These are phyloP conservation scores for Andricus grossulariae DNA, from an alignment of 1,140 invertebrate species.

Conservation along the genomic window DNA sequence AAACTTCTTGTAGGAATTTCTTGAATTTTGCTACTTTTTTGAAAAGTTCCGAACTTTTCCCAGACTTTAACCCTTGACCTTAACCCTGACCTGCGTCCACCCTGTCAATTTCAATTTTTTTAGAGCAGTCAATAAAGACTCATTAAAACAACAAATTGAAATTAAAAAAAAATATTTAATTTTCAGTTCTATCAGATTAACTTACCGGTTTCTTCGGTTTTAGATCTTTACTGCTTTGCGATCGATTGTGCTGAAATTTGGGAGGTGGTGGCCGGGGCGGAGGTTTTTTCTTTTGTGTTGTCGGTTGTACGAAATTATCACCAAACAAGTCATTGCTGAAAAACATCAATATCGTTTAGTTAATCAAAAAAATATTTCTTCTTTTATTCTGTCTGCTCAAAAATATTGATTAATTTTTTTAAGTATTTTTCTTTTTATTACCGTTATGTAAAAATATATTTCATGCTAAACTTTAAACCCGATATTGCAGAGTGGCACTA, in stretches of 20 bases:
- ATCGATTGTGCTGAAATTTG: constrained; percentile 62
- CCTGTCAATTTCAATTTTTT: constrained; percentile 8
- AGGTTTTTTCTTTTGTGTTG: constrained; percentile 71
- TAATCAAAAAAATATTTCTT: constrained; percentile 17
- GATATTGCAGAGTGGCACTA: too few species aligned
- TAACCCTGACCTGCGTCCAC: too few species aligned
- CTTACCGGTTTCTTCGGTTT: constrained; percentile 69
- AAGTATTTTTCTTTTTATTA: too few species aligned
- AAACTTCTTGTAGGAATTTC: too few species aligned
- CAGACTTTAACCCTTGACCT: too few species aligned
- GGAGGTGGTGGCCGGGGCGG: constrained; percentile 73
- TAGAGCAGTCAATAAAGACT: constrained; percentile 5
- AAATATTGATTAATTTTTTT: neutral
- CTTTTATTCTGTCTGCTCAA: neutral
- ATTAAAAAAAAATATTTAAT: constrained; percentile 36
- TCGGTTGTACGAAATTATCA: constrained; percentile 50
- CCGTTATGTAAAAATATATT: too few species aligned
- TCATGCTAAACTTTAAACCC: too few species aligned
- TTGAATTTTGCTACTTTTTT: too few species aligned
- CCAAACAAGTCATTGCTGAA: constrained; percentile 66
- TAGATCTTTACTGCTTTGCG: constrained; percentile 58
- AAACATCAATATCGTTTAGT: neutral
- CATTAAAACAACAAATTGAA: constrained; percentile 33
- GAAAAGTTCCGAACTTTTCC: too few species aligned
- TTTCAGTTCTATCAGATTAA: constrained; percentile 35